A percentile compares a stretch with the other conserved stretches of the same genome.
phyloP scores from a whole-genome alignment of 2,888 invertebrate species.

The Uloborus plumipes region DNA sequence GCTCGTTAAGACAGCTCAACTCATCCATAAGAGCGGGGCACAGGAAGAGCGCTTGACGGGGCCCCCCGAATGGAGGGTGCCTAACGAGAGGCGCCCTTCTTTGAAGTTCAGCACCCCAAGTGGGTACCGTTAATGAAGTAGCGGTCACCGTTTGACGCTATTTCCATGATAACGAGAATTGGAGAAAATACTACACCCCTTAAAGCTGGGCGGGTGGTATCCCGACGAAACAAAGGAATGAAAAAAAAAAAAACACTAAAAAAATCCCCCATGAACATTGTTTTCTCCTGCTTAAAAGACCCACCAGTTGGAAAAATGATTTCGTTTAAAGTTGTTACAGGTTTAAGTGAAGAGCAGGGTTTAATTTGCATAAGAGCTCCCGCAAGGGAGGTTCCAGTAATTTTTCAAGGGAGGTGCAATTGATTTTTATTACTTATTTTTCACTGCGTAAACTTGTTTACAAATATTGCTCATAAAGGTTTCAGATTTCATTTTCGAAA shows the following conservation, averaged over 20 bases:
- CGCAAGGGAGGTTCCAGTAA: too few species aligned
- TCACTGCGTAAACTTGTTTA: too few species aligned
- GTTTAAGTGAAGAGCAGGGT: too few species aligned
- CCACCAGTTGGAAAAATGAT: too few species aligned
- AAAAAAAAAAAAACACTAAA: not conserved
- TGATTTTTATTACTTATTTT: too few species aligned
- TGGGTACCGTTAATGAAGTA: conserved; percentile 47
- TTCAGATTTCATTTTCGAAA: too few species aligned
- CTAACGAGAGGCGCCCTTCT: conserved; percentile 53
- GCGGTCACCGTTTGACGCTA: conserved; percentile 38
- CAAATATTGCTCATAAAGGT: too few species aligned
- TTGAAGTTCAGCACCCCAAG: conserved; percentile 31
- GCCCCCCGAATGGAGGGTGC: conserved; percentile 19
- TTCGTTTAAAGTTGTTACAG: too few species aligned
- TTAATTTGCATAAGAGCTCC: too few species aligned
- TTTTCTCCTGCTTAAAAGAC: too few species aligned
- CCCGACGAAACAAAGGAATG: not conserved
- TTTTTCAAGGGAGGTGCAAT: too few species aligned
- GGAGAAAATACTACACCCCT: not conserved
- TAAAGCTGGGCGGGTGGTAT: conserved; percentile 5
- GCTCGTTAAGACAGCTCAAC: conserved; percentile 30
- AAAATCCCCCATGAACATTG: too few species aligned
- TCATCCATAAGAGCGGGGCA: conserved; percentile 16
- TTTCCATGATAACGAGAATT: conserved; percentile 48
- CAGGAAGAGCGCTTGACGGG: conserved; percentile 56